phyloP scores from a whole-genome alignment of 2,113 vertebrate species.

The Pongo abelii region DNA sequence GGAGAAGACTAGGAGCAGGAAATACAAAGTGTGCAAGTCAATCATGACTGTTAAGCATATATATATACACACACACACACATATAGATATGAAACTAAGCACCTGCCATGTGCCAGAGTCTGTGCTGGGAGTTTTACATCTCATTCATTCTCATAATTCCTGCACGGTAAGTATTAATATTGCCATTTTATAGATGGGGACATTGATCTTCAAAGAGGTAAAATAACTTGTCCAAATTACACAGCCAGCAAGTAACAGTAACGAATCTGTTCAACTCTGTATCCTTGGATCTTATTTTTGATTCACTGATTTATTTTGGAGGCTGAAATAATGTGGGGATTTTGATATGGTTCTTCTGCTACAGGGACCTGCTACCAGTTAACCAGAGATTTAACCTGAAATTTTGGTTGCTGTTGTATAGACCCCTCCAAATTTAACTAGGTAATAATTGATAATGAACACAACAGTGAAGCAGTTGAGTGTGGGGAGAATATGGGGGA shows the following conservation, averaged over 20 bases:
- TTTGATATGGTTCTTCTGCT: not conserved
- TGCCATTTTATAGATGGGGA: not conserved
- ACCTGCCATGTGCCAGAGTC: not conserved
- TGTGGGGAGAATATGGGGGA: not conserved
- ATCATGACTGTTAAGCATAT: not conserved
- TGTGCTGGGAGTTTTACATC: not conserved
- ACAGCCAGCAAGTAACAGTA: not conserved
- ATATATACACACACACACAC: not conserved
- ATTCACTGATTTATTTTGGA: not conserved
- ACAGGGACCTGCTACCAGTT: not conserved
- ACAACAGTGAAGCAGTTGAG: not conserved
- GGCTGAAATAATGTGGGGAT: not conserved
- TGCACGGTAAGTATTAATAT: not conserved
- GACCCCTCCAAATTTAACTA: not conserved
- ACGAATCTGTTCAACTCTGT: not conserved
- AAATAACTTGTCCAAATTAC: not conserved
- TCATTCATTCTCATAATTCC: not conserved
- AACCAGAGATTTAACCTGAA: not conserved
- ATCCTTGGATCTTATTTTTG: not conserved
- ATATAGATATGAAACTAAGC: not conserved
- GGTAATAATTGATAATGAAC: not conserved
- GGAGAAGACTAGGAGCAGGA: not conserved
- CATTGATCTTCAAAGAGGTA: not conserved
- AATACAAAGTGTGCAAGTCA: not conserved
- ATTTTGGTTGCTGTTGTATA: not conserved